These are phyloP conservation scores for Connochaetes taurinus DNA, from an alignment of 2,113 vertebrate species.

Conservation along the genomic window DNA sequence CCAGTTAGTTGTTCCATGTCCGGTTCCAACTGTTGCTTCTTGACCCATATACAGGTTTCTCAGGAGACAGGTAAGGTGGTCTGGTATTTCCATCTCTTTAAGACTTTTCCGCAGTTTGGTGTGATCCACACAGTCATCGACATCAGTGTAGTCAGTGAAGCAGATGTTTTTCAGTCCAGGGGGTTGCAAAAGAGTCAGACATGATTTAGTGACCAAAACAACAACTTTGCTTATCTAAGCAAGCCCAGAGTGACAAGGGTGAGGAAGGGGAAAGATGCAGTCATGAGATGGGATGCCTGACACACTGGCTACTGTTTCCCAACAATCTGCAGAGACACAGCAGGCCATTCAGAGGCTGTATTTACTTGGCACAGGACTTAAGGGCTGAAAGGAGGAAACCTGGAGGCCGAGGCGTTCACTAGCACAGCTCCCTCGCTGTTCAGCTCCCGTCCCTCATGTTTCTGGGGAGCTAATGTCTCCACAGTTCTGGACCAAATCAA, in stretches of 20 bases:
- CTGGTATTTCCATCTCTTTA: not conserved
- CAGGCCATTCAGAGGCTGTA: not conserved
- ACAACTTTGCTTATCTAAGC: not conserved
- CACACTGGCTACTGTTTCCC: not conserved
- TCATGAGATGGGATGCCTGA: not conserved
- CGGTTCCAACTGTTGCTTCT: not conserved
- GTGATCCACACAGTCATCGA: not conserved
- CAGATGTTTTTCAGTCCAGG: not conserved
- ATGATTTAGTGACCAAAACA: not conserved
- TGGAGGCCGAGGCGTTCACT: not conserved
- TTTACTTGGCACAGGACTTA: not conserved
- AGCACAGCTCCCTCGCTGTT: not conserved
- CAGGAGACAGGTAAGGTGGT: not conserved
- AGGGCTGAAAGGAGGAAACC: not conserved
- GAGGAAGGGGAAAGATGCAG: not conserved
- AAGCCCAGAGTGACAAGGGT: not conserved
- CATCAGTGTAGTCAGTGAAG: not conserved
- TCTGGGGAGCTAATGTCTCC: not conserved
- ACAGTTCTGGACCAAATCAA: not conserved
- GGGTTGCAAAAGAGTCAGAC: not conserved
- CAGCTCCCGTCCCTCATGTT: not conserved
- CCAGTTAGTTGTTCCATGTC: not conserved
- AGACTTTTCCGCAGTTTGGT: not conserved
- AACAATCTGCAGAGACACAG: not conserved
- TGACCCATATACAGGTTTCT: not conserved